Evolutionary conservation across 1,140 invertebrate genomes (phyloP), one percentile per base, ranked within the genome.

Genomic region (Diplogasteroides magnus): DNA sequence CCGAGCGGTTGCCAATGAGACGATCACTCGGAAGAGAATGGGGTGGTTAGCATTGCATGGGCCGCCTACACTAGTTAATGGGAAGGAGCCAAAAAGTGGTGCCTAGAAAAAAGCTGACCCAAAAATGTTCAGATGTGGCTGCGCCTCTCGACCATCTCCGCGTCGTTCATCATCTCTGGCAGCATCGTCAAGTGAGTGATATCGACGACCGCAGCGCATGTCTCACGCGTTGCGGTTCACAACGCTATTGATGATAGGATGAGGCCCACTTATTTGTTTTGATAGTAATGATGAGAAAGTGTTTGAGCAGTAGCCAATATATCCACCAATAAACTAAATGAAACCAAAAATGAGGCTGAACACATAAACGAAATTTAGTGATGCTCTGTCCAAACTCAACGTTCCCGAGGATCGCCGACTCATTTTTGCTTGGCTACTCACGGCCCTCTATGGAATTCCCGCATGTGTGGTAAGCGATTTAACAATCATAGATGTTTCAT

Each of bases 101-200:
- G 19, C 37, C 6, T 6, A 48, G 6, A 6, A 48, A 48, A 48
- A 19, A 48, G 6, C 37, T 11, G 19, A 11, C 37, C 37, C 19
- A 6, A 6, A 6, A 6, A 48, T 48, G 67, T 77, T 13, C 57
- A 76, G 58, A 26, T 61, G 14, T 78, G 77, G 77, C 74, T 78
- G 28, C 61, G 31, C n/a, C 28, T 71, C n/a, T 79, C 77, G 11
- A 78, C 73, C 56, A 19, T 77, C 19, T n/a, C 74, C 6, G 55
- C 75, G 31, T 66, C 70, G 6, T 77, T 78, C 48, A 56, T 67
- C 13, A 69, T 77, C 19, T 75, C 76, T 19, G 67, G 37, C 28
- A 77, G 28, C 60, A 31, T 76, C 37, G 67, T 76, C 67, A 6
- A 64, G 69, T 76, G 32, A 56, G 64, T 55, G n/a, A n/a, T 31